phyloP scores from a whole-genome alignment of 2,797 vertebrate species.

The Sibirionetta formosa region DNA sequence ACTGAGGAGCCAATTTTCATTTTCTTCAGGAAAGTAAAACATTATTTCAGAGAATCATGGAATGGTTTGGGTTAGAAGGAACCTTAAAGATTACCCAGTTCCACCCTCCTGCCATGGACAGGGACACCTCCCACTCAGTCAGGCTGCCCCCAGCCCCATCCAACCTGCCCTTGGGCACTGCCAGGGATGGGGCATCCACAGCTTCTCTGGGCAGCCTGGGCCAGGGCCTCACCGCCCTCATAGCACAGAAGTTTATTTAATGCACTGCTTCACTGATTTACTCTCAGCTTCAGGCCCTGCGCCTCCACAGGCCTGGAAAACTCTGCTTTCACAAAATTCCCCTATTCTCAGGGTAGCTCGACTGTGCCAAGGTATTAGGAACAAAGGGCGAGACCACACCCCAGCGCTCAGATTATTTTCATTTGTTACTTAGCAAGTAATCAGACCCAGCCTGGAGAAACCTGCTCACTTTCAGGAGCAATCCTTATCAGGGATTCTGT shows the following conservation, averaged over 20 bases:
- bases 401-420: background rate
- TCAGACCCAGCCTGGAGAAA: background rate
- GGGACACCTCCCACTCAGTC: too few species aligned
- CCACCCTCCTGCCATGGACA: too few species aligned
- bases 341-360: background rate
- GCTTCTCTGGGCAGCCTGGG: too few species aligned
- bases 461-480: background rate
- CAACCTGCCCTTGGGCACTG: too few species aligned
- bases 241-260: background rate
- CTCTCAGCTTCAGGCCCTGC: background rate
- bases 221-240: too few species aligned
- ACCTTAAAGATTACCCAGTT: too few species aligned
- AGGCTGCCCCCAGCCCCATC: too few species aligned
- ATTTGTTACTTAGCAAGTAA: background rate
- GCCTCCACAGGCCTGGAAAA: background rate
- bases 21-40: constrained; percentile 82
- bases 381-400: background rate
- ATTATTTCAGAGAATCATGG: background rate
- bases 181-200: too few species aligned
- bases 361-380: background rate
- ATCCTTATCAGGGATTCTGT: background rate
- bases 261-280: background rate
- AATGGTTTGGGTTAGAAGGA: too few species aligned
- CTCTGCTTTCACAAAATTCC: background rate
- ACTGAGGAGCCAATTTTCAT: constrained; percentile 82